Base-by-base conservation (phyloP, 2,797 vertebrate species). In the Pangasius mekongensis region DNA sequence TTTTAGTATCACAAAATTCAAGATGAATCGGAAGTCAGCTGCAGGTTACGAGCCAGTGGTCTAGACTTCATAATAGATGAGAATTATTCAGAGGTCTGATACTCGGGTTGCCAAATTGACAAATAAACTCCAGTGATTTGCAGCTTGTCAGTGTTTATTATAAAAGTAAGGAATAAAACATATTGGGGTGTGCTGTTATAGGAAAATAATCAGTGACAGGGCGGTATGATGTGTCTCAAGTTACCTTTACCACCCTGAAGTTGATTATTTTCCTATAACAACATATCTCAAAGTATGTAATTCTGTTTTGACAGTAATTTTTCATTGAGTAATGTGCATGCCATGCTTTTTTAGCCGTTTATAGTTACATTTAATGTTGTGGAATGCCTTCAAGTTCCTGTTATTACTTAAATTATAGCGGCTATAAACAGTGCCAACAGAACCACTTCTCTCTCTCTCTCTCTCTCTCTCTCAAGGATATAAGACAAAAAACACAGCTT, bases 1-100 rank as follows among this genome's bases (percentile, higher is more conserved):
- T 83, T 85, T 86, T 66, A 36, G 78, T 3, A 62, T 80, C 43
- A 47, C 20, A 33, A 86, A 10, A 43, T 47, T 30, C 69, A 86
- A n/a, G 30, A 39, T 47, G 24, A 39, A 66, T 86, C 43, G 69
- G 58, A 76, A 89, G 33, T 86, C 47, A 54, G 43, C 47, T 85
- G 66, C 20, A 80, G n/a, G 7, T 33, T 22, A 80, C 18, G 54
- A 81, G 20, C 22, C 52, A 36, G 18, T 49, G 56, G 58, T 60
- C 58, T 62, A 82, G 54, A 49, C 27, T 49, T 20, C 43, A 66
- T 64, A 64, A 49, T 22, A 83, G 43, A 83, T 10, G 27, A 64
- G 27, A 64, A 64, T 4, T 47, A 49, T 66, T n/a, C 39, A 66
- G 81, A 66, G 36, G 24, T 24, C 36, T 82, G 36, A 62, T 60